Percentiles rank a stretch among this genome's conserved stretches.
Conservation (phyloP, 2,797 vertebrate species). For the Anisognathus igniventris region DNA sequence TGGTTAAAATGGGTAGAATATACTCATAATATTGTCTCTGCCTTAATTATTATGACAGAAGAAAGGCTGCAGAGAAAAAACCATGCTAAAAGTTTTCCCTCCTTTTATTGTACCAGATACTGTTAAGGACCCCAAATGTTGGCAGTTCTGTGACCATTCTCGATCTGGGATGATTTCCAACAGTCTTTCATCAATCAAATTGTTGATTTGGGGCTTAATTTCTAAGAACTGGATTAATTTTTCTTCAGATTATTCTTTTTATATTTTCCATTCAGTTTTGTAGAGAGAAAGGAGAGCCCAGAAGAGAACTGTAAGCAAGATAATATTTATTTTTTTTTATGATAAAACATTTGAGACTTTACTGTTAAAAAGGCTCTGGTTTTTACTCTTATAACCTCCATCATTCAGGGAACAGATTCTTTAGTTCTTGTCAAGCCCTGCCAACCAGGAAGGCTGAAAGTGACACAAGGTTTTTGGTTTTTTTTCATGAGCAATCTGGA, state of each 20-base stretch:
- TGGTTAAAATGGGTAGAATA: background rate
- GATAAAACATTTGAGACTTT: background rate
- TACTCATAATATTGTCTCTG: background rate
- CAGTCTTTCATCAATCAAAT: background rate
- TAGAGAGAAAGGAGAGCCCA: background rate
- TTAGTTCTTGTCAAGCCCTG: background rate
- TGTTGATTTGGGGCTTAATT: background rate
- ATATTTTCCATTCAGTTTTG: background rate
- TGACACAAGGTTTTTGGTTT: background rate
- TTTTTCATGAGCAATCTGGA: background rate
- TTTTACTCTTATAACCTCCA: background rate
- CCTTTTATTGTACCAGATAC: background rate
- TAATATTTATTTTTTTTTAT: background rate
- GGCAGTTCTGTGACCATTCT: background rate
- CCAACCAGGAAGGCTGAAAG: background rate
- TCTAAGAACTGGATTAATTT: background rate
- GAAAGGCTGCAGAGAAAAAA: background rate
- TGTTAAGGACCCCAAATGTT: background rate
- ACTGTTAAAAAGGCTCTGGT: background rate
- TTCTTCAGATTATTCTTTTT: background rate
- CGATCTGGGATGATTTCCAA: background rate
- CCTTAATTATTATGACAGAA: background rate
- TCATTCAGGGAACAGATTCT: background rate
- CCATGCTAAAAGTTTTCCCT: background rate
- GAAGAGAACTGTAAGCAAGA: background rate